These are phyloP conservation scores for Amphipoea lucens DNA, from an alignment of 2,888 invertebrate species.

Conservation along the genomic window DNA sequence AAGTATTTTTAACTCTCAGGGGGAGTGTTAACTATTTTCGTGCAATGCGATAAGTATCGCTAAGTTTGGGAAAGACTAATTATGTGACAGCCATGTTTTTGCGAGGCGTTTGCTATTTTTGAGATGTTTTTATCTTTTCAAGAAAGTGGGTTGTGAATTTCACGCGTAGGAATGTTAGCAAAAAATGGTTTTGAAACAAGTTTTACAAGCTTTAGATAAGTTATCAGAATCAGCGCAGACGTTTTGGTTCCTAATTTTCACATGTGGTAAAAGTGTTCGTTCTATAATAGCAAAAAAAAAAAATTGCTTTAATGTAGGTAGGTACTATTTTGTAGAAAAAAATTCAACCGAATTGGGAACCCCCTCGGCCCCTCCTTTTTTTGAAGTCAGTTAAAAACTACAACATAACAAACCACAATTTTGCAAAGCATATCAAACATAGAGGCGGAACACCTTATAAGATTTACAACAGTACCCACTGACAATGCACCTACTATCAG, in stretches of 20 bases:
- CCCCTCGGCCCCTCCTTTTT: background rate
- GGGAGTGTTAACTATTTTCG: slow-evolving; percentile 66
- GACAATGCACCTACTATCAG: slow-evolving; percentile 55
- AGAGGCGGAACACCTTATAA: background rate
- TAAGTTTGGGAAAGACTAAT: slow-evolving; percentile 62
- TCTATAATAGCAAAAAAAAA: background rate
- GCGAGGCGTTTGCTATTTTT: slow-evolving; percentile 50
- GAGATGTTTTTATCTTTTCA: slow-evolving; percentile 37
- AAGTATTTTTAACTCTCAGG: slow-evolving; percentile 63
- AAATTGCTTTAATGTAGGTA: background rate
- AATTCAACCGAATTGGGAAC: background rate
- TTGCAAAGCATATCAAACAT: background rate
- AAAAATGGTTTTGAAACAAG: slow-evolving; percentile 2
- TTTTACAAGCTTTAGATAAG: background rate
- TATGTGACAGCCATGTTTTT: slow-evolving; percentile 57
- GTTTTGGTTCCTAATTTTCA: background rate
- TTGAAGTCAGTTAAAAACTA: background rate
- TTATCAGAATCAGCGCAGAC: background rate
- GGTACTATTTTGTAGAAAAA: background rate
- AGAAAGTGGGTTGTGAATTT: slow-evolving; percentile 36
- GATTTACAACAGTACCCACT: slow-evolving; percentile 47
- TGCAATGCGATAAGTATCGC: slow-evolving; percentile 59
- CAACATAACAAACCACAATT: background rate
- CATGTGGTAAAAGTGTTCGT: background rate
- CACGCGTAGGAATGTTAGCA: slow-evolving; percentile 25